phyloP scores from a whole-genome alignment of 2,113 vertebrate genomes.

The Phaethon lepturus region DNA sequence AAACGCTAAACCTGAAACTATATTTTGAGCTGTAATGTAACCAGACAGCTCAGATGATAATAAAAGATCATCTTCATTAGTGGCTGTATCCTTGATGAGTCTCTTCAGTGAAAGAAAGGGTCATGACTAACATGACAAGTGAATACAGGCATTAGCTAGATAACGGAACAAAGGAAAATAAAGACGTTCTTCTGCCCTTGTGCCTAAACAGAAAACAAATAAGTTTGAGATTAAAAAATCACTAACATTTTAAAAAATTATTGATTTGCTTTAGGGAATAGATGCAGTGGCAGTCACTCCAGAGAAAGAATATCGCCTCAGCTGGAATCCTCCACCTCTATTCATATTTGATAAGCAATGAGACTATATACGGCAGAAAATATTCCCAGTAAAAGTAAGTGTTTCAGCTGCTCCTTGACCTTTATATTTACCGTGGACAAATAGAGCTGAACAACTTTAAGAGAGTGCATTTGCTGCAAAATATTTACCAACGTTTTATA shows the following conservation, averaged over 20 bases:
- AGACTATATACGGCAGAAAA: not conserved
- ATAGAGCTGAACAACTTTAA: not conserved
- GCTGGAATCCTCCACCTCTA: not conserved
- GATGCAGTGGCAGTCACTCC: not conserved
- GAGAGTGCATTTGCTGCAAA: not conserved
- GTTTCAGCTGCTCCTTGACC: not conserved
- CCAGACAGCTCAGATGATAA: conserved; percentile 16
- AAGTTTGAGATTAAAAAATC: not conserved
- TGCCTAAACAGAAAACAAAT: not conserved
- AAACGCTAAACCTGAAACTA: not conserved
- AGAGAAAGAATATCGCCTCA: not conserved
- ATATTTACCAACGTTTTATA: not conserved
- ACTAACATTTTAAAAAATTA: not conserved
- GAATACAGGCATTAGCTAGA: not conserved
- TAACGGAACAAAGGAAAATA: not conserved
- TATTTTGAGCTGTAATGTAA: not conserved
- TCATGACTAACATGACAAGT: not conserved
- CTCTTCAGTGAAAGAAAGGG: conserved; percentile 1
- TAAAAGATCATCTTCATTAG: conserved; percentile 42
- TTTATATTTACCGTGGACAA: not conserved
- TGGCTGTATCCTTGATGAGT: conserved; percentile 2
- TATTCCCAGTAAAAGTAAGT: not conserved
- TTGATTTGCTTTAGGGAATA: not conserved
- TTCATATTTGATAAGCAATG: not conserved
- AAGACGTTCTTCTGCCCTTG: not conserved